These are phyloP conservation scores for Diglossa cyanea DNA, from an alignment of 2,797 vertebrate species.

Conservation along the genomic window DNA sequence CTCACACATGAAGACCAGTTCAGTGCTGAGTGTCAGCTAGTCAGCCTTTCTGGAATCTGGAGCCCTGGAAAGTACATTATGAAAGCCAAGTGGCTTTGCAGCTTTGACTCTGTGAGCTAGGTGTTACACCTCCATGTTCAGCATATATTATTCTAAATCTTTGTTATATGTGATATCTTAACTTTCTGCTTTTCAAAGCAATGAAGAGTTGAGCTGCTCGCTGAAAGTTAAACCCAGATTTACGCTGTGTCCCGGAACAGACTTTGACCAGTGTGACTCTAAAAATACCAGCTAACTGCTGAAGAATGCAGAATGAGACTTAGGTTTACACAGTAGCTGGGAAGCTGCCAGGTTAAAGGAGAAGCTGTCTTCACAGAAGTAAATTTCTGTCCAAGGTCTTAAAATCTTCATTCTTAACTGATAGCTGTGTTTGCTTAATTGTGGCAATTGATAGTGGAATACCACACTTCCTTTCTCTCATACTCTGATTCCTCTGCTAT, in stretches of 20 bases:
- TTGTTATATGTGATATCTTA: neutral
- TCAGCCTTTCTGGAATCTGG: neutral
- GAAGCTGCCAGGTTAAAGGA: conserved; percentile 11
- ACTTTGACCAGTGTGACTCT: conserved; percentile 39
- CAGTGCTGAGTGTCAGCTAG: rapidly evolving
- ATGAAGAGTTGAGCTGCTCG: neutral
- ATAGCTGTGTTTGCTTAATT: neutral
- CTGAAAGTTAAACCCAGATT: conserved; percentile 16
- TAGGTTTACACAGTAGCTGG: conserved; percentile 35
- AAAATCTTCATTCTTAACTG: neutral
- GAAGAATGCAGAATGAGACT: conserved; percentile 47
- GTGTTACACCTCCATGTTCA: neutral
- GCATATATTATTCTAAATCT: neutral
- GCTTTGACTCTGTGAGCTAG: neutral
- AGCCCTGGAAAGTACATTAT: neutral
- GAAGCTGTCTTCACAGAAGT: conserved; percentile 1
- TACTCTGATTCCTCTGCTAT: neutral
- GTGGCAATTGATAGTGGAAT: neutral
- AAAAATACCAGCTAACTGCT: conserved; percentile 48
- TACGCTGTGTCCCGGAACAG: neutral
- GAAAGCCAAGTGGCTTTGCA: neutral
- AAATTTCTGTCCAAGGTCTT: conserved; percentile 23
- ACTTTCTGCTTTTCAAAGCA: neutral
- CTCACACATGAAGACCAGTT: rapidly evolving
- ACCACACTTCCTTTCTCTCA: neutral